These are phyloP conservation scores for Diceros bicornis DNA, from an alignment of 2,797 vertebrate species.

Conservation along the genomic window DNA sequence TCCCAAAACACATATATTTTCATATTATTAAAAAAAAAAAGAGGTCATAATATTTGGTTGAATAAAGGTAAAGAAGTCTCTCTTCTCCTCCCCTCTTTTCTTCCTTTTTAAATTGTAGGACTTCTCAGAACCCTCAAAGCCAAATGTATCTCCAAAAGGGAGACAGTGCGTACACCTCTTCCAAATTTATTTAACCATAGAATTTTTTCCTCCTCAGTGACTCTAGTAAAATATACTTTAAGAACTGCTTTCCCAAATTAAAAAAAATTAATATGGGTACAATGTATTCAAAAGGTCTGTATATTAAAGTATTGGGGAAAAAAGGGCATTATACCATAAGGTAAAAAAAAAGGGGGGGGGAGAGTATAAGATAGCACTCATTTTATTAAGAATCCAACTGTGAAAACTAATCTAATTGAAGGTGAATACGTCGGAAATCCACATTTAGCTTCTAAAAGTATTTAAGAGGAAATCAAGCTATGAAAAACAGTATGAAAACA, in stretches of 20 bases:
- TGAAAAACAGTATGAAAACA: neutral
- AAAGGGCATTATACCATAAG: neutral
- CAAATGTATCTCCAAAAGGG: neutral
- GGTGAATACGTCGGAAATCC: neutral
- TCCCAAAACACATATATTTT: slow-evolving; percentile 36
- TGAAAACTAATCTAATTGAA: slow-evolving; percentile 45
- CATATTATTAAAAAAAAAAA: neutral
- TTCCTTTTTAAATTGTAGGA: neutral
- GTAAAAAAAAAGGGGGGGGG: neutral
- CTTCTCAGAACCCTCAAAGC: slow-evolving; percentile 20
- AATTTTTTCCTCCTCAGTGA: slow-evolving; percentile 36
- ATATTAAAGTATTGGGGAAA: neutral
- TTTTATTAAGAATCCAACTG: slow-evolving; percentile 46
- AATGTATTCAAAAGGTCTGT: neutral
- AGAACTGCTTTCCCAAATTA: slow-evolving; percentile 17
- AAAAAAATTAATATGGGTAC: neutral
- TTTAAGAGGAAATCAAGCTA: slow-evolving; percentile 56
- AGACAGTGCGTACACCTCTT: neutral
- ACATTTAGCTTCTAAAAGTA: slow-evolving; percentile 54
- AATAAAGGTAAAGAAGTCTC: slow-evolving; percentile 46
- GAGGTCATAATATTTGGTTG: neutral
- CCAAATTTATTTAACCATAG: slow-evolving; percentile 15
- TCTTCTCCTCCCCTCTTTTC: neutral
- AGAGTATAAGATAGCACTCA: neutral
- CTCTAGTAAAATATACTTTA: neutral